These are phyloP conservation scores for Lepetodrilus schrolli DNA, from an alignment of 2,888 invertebrate genomes.

Conservation along the genomic window DNA sequence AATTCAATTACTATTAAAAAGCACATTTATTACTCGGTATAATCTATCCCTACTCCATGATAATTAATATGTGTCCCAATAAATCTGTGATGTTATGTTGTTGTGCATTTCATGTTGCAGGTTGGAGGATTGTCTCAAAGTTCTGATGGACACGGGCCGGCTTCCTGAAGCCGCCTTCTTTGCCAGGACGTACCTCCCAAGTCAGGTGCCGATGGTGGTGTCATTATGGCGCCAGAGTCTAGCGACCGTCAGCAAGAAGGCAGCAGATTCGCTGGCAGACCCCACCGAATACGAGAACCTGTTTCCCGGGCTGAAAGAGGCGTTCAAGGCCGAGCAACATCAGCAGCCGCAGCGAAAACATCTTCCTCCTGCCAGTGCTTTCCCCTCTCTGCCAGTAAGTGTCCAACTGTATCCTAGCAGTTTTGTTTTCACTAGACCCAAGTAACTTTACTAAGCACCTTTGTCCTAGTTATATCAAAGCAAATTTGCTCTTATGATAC, in stretches of 20 bases:
- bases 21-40: too few species aligned
- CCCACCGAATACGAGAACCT: conserved; percentile 96
- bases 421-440: too few species aligned
- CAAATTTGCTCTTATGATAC: too few species aligned
- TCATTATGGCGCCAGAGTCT: conserved; percentile 90
- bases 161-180: conserved; percentile 98
- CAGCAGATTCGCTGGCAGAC: conserved; percentile 95
- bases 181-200: conserved; percentile 95
- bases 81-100: too few species aligned
- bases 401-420: too few species aligned
- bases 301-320: conserved; percentile 88
- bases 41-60: too few species aligned
- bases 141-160: conserved; percentile 89
- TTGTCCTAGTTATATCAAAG: too few species aligned
- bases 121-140: conserved; percentile 89
- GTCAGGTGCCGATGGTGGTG: conserved; percentile 89
- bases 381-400: conserved; percentile 77
- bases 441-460: too few species aligned
- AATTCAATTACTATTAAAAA: too few species aligned
- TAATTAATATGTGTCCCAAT: too few species aligned
- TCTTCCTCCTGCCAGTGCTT: conserved; percentile 79
- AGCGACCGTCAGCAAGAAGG: conserved; percentile 88
- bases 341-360: conserved; percentile 62
- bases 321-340: conserved; percentile 83
- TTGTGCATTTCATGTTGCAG: too few species aligned